These are phyloP conservation scores for Sinocyclocheilus maitianheensis DNA, from an alignment of 2,113 vertebrate genomes.

Conservation along the genomic window DNA sequence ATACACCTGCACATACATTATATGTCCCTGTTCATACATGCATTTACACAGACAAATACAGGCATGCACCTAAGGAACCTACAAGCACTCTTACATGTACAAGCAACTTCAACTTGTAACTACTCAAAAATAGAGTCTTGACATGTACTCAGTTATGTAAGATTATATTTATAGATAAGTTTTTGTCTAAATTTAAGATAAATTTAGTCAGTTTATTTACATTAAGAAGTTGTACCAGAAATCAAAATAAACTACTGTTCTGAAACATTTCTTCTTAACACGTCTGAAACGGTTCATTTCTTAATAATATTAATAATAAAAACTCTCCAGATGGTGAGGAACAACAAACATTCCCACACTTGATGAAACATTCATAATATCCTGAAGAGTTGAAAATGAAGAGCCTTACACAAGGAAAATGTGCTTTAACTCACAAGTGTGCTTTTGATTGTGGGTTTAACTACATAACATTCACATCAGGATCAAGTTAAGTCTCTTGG, in stretches of 20 bases:
- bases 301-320: background rate
- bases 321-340: background rate
- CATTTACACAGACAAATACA: background rate
- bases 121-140: background rate
- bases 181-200: too few species aligned
- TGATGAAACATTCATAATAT: conserved; percentile 15
- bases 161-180: too few species aligned
- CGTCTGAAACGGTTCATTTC: background rate
- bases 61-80: background rate
- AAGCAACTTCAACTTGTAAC: background rate
- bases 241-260: background rate
- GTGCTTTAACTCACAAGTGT: conserved; percentile 32
- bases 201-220: background rate
- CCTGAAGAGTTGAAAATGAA: conserved; percentile 5
- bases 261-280: background rate
- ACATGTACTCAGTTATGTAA: background rate
- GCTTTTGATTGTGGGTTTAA: conserved; percentile 17
- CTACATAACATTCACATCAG: conserved; percentile 53
- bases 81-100: background rate
- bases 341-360: background rate
- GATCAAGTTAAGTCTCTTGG: conserved; percentile 59
- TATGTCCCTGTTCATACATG: background rate
- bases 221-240: background rate
- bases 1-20: background rate
- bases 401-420: conserved; percentile 2